These are phyloP conservation scores for Arothron firmamentum DNA, from an alignment of 2,113 vertebrate species.

Conservation along the genomic window DNA sequence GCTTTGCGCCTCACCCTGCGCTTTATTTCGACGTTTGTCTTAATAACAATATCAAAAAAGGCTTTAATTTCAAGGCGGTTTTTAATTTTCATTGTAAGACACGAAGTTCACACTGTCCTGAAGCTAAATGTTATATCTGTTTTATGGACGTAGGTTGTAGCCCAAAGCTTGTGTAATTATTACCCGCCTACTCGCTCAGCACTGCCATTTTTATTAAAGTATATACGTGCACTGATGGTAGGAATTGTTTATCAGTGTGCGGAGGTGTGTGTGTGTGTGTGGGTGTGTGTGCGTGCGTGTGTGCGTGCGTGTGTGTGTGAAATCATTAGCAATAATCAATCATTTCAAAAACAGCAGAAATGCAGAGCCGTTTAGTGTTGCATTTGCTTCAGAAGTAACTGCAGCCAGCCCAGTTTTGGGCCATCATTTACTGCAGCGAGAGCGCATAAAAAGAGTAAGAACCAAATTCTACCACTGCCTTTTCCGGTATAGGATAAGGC, in stretches of 20 bases:
- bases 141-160: slow-evolving; percentile 11
- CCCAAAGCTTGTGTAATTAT: slow-evolving; percentile 16
- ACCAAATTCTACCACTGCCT: too few relatives aligned
- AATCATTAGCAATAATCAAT: slow-evolving; percentile 16
- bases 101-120: slow-evolving; percentile 9
- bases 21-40: background rate
- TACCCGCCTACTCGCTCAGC: background rate
- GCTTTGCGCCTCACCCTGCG: slow-evolving; percentile 3
- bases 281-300: slow-evolving; percentile 13
- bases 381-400: slow-evolving; percentile 6
- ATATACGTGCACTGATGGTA: slow-evolving; percentile 12
- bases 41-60: background rate
- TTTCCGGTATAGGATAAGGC: too few relatives aligned
- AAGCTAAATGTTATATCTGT: slow-evolving; percentile 8
- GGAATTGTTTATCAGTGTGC: slow-evolving; percentile 11
- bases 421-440: background rate
- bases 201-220: slow-evolving; percentile 25
- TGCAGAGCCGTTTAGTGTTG: slow-evolving; percentile 14
- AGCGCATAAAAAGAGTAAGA: background rate
- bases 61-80: background rate
- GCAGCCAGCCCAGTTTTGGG: background rate
- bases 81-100: slow-evolving; percentile 13
- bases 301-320: background rate
- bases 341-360: slow-evolving; percentile 5
- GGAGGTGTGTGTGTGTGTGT: slow-evolving; percentile 11